Evolutionary conservation across 2,888 invertebrate species (phyloP).

Genomic region (Caenorhabditis doughertyi): DNA sequence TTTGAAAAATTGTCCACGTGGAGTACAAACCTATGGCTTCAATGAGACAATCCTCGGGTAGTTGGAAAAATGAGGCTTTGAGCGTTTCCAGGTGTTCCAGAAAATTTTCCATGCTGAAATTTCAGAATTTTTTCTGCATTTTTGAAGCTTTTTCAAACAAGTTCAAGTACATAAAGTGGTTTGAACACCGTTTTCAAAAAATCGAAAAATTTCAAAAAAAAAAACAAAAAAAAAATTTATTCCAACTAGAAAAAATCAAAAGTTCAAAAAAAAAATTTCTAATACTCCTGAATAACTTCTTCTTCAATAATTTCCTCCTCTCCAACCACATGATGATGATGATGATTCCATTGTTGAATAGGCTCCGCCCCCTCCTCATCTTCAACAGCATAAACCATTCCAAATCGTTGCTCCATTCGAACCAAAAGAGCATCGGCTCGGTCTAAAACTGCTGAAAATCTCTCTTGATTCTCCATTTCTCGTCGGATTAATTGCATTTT

Average conservation of each 20-base stretch:
- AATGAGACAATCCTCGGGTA: conserved; percentile 5
- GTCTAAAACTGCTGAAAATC: conserved; percentile 64
- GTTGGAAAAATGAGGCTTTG: conserved; percentile 10
- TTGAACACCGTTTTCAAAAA: neutral
- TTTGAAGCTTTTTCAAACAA: too few relatives aligned
- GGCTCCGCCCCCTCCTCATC: too few relatives aligned
- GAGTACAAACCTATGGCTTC: conserved; percentile 50
- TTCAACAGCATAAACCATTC: conserved; percentile 11
- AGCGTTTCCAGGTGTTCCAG: conserved; percentile 21
- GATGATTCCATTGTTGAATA: conserved; percentile 30
- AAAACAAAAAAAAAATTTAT: neutral
- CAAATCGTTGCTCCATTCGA: conserved; percentile 60
- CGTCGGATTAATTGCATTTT: conserved; percentile 47
- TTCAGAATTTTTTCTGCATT: neutral
- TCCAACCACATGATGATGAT: conserved; percentile 18
- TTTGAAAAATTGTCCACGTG: too few relatives aligned
- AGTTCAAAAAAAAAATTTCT: neutral
- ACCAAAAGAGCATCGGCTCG: conserved; percentile 62
- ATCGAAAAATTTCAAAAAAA: neutral
- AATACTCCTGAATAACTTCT: conserved; percentile 35
- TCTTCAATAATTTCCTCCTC: conserved; percentile 49
- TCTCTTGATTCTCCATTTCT: conserved; percentile 59
- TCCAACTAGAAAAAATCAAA: neutral
- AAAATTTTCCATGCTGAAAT: conserved; percentile 33
- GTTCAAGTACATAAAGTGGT: neutral